phyloP scores from a whole-genome alignment of 2,113 vertebrate species.

The Cynopterus brachyotis region DNA sequence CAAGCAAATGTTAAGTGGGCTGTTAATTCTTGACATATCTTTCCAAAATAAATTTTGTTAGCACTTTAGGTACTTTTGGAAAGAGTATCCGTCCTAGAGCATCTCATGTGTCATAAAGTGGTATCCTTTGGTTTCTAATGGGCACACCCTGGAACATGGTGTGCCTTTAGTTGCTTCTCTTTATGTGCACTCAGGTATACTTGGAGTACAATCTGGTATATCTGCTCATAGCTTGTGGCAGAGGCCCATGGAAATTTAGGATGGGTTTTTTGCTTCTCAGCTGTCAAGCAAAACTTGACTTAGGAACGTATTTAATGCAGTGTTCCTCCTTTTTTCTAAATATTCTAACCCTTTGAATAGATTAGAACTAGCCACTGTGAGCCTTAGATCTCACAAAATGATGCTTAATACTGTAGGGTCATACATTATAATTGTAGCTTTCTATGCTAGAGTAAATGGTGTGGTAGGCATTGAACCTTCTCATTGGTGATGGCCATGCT shows the following conservation, averaged over 20 bases:
- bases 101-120: not conserved
- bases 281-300: not conserved
- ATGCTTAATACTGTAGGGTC: not conserved
- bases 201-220: not conserved
- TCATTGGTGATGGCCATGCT: not conserved
- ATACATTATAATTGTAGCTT: constrained; percentile 2
- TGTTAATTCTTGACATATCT: not conserved
- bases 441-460: not conserved
- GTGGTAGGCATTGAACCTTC: not conserved
- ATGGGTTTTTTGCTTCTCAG: not conserved
- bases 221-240: not conserved
- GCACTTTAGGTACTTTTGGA: not conserved
- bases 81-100: not conserved
- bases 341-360: not conserved
- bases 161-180: not conserved
- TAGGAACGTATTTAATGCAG: not conserved
- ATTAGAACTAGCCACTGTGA: not conserved
- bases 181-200: not conserved
- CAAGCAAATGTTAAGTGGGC: not conserved
- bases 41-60: constrained; percentile 1
- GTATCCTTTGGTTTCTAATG: not conserved
- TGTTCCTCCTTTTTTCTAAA: not conserved
- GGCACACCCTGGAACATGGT: not conserved
- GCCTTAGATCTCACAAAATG: not conserved
- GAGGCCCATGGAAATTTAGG: not conserved